Conservation (phyloP, 2,797 vertebrate genomes). For the Poecilia wingei region DNA sequence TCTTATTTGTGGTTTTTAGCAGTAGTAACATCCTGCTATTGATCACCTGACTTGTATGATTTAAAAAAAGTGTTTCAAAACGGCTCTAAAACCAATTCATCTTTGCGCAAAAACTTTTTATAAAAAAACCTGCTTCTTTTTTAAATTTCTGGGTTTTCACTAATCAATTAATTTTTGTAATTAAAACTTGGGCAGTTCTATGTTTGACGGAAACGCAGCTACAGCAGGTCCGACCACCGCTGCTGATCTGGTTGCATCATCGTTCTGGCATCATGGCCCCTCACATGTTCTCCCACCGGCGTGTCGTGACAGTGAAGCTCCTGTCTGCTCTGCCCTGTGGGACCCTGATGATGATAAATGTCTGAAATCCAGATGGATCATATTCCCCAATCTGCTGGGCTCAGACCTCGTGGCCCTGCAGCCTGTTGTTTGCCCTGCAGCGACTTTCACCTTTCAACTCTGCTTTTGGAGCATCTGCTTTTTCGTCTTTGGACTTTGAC, state of each 20-base stretch:
- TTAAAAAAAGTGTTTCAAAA: too few relatives aligned
- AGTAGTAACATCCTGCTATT: too few relatives aligned
- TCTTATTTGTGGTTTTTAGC: too few relatives aligned
- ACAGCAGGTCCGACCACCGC: background rate
- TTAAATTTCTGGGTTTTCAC: too few relatives aligned
- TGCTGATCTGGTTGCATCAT: slow-evolving; percentile 15
- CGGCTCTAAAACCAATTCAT: too few relatives aligned
- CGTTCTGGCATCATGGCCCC: slow-evolving; percentile 27
- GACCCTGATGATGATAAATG: slow-evolving; percentile 65
- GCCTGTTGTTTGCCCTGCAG: slow-evolving; percentile 11
- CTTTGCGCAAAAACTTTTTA: too few relatives aligned
- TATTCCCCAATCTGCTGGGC: slow-evolving; percentile 69
- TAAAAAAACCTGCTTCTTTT: too few relatives aligned
- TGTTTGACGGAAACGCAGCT: too few relatives aligned
- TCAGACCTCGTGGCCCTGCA: slow-evolving; percentile 36
- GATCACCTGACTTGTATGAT: too few relatives aligned
- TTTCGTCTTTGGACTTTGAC: background rate
- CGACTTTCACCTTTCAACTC: slow-evolving; percentile 42
- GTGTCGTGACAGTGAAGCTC: slow-evolving; percentile 39
- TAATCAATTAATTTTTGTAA: too few relatives aligned
- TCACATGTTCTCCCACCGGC: slow-evolving; percentile 47
- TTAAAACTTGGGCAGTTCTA: too few relatives aligned
- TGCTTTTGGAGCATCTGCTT: slow-evolving; percentile 73
- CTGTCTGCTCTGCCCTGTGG: slow-evolving; percentile 27
- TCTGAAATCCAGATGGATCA: slow-evolving; percentile 64